Conservation (phyloP, 2,888 invertebrate genomes). For the Pherbina coryleti region DNA sequence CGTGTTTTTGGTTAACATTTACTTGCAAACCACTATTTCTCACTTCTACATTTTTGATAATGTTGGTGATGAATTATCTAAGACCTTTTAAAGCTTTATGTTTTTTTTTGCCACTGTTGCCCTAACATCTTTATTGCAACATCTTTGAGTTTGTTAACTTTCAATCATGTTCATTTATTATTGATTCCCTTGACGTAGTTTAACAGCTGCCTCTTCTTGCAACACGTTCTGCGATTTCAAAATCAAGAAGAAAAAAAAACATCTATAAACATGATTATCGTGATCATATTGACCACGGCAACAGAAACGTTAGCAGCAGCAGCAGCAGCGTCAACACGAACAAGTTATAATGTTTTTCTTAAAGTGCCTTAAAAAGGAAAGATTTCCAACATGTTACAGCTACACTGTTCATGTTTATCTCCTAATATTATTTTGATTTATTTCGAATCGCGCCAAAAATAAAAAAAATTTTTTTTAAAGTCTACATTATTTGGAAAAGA, state of each 20-base stretch:
- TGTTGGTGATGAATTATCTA: no score
- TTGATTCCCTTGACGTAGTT: background rate
- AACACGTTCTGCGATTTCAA: background rate
- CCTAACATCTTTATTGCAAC: no score
- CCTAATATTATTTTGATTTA: background rate
- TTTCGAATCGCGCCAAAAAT: background rate
- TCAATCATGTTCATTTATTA: background rate
- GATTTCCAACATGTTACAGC: background rate
- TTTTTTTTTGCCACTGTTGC: no score
- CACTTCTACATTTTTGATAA: no score
- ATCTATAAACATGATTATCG: background rate
- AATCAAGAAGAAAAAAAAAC: no score
- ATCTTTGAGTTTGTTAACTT: background rate
- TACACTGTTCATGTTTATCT: background rate
- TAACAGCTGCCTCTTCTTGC: background rate
- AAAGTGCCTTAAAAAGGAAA: background rate
- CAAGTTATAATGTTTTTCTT: background rate
- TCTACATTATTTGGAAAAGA: no score
- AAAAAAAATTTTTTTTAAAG: background rate
- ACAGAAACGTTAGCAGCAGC: background rate
- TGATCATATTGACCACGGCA: slow-evolving; percentile 20
- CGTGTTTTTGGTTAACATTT: no score
- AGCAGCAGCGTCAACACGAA: background rate
- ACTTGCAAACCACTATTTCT: no score
- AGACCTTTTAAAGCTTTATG: no score